These are phyloP conservation scores for Eulacestoma nigropectus DNA, from an alignment of 2,113 vertebrate species.

Conservation along the genomic window DNA sequence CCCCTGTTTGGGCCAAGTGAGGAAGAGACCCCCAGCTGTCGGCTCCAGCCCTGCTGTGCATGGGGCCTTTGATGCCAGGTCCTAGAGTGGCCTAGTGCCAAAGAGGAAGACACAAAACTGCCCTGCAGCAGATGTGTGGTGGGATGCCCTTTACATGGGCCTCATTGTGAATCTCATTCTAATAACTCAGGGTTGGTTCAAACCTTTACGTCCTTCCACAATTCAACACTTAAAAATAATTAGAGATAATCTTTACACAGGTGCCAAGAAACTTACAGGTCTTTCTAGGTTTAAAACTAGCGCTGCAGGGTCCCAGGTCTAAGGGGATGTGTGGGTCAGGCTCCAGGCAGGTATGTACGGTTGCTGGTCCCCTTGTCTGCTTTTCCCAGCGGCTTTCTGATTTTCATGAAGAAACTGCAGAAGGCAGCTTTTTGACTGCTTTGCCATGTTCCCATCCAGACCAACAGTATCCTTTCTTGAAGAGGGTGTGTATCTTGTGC, in stretches of 20 bases:
- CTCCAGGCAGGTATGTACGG: neutral
- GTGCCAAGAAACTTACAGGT: neutral
- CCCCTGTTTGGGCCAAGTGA: neutral
- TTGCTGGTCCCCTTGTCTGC: neutral
- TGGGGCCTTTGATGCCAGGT: neutral
- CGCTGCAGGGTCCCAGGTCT: neutral
- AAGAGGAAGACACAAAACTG: neutral
- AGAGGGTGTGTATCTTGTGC: constrained; percentile 4
- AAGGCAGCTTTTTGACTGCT: neutral
- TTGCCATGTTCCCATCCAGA: neutral
- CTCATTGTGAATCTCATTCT: neutral
- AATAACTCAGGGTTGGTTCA: neutral
- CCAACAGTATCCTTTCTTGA: neutral
- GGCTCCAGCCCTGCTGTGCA: neutral
- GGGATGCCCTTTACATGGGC: neutral
- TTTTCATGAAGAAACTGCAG: neutral
- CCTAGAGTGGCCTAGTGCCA: neutral
- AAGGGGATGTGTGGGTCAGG: neutral
- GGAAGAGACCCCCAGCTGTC: neutral
- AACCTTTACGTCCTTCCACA: neutral
- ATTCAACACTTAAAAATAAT: neutral
- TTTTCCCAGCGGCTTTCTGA: neutral
- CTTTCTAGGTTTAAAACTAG: neutral
- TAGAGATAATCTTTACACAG: neutral
- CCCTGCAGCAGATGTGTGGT: neutral